Conservation (phyloP, 2,888 invertebrate genomes). For the Monoplex corrugatus region DNA sequence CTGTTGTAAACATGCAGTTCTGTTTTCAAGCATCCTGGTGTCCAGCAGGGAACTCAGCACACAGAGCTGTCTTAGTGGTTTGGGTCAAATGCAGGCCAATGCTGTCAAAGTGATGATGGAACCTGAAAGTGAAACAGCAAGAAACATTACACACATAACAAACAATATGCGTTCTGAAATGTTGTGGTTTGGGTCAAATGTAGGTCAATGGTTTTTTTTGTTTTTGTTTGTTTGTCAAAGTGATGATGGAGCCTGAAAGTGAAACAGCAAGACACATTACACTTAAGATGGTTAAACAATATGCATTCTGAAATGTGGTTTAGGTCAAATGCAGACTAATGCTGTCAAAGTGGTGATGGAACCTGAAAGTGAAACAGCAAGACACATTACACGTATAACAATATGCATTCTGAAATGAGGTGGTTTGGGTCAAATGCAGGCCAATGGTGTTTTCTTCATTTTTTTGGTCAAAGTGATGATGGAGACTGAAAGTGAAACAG, state of each 20-base stretch:
- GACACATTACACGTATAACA: neutral
- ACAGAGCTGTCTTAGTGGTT: conserved; percentile 65
- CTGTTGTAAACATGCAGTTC: too few species aligned
- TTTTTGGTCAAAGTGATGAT: neutral
- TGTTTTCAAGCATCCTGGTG: neutral
- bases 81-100: conserved; percentile 70
- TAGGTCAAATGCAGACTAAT: conserved; percentile 70
- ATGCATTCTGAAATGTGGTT: conserved; percentile 56
- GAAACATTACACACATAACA: neutral
- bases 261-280: too few species aligned
- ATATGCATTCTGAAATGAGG: too few species aligned
- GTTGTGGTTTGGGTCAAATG: too few species aligned
- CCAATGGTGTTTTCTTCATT: too few species aligned
- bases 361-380: conserved; percentile 65
- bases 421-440: too few species aligned
- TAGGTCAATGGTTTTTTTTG: too few species aligned
- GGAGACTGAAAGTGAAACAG: too few species aligned
- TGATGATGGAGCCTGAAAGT: neutral
- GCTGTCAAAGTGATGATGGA: conserved; percentile 75
- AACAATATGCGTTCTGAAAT: too few species aligned
- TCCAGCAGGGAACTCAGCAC: conserved; percentile 57
- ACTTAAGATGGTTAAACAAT: too few species aligned
- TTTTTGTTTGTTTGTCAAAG: too few species aligned
- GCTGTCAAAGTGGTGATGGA: conserved; percentile 75
- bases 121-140: conserved; percentile 65